Evolutionary conservation across 2,888 invertebrate species (phyloP).

Genomic region (Mongoloraphidia duomilia): DNA sequence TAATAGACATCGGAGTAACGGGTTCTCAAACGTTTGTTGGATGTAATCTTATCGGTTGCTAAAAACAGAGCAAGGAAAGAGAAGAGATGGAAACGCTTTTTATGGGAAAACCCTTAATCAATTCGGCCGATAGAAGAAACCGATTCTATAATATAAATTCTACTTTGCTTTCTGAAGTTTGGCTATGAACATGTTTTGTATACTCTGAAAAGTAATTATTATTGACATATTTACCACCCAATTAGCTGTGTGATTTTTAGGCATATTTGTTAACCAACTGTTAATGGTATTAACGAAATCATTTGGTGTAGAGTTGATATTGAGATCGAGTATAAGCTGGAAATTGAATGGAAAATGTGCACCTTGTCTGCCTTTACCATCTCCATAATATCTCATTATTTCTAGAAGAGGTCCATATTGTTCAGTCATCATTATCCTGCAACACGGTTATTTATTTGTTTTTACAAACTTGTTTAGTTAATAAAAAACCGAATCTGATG

Average conservation of each 20-base stretch:
- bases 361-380: conserved; percentile 35
- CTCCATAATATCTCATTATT: conserved; percentile 51
- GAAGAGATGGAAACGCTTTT: too few relatives aligned
- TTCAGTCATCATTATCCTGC: conserved; percentile 61
- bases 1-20: too few relatives aligned
- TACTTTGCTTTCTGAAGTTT: too few relatives aligned
- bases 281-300: conserved; percentile 47
- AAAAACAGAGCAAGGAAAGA: too few relatives aligned
- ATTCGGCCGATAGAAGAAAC: too few relatives aligned
- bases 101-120: too few relatives aligned
- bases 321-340: conserved; percentile 46
- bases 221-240: conserved; percentile 52
- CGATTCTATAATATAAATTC: too few relatives aligned
- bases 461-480: background rate
- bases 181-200: too few relatives aligned
- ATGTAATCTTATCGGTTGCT: too few relatives aligned
- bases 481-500: background rate
- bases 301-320: conserved; percentile 38
- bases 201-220: too few relatives aligned
- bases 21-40: too few relatives aligned
- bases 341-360: conserved; percentile 72
- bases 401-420: conserved; percentile 46
- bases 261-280: conserved; percentile 49
- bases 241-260: conserved; percentile 44
- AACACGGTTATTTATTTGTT: too few relatives aligned